Percentiles rank a stretch among this genome's conserved stretches.
Evolutionary conservation across 2,888 invertebrate species (phyloP).

Genomic region (Tuta absoluta): DNA sequence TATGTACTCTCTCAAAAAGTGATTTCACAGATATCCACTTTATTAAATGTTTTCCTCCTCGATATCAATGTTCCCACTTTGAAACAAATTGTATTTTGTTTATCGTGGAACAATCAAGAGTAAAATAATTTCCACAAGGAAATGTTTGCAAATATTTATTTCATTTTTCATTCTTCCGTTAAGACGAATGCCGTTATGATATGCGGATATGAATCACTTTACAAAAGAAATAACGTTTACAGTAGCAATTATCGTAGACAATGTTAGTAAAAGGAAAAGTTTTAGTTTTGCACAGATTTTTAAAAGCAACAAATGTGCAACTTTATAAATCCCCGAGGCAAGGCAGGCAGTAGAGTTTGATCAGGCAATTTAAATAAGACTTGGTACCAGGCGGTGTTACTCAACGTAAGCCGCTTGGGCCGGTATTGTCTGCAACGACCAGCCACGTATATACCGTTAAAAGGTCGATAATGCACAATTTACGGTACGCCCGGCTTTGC

Average conservation of each 20-base stretch:
- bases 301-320: slow-evolving; percentile 13
- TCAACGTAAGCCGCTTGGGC: slow-evolving; percentile 33
- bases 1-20: background rate
- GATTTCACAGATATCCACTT: background rate
- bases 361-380: slow-evolving; percentile 34
- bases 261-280: background rate
- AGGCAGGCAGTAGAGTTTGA: slow-evolving; percentile 28
- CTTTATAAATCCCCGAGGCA: slow-evolving; percentile 19
- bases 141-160: slow-evolving; percentile 10
- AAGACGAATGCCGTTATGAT: background rate
- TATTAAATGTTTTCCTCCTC: slow-evolving; percentile 2
- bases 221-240: background rate
- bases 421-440: slow-evolving; percentile 32
- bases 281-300: slow-evolving; percentile 4
- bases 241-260: background rate
- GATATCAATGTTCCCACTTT: background rate
- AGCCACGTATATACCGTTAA: slow-evolving; percentile 28
- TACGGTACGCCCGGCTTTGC: slow-evolving; percentile 20
- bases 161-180: background rate
- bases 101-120: slow-evolving; percentile 16
- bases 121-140: slow-evolving; percentile 10
- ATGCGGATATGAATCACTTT: background rate
- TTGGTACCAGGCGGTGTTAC: slow-evolving; percentile 30
- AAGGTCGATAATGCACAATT: slow-evolving; percentile 32
- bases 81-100: slow-evolving; percentile 15